Evolutionary conservation across 2,113 vertebrate species (phyloP).

Genomic region (Pionites leucogaster): DNA sequence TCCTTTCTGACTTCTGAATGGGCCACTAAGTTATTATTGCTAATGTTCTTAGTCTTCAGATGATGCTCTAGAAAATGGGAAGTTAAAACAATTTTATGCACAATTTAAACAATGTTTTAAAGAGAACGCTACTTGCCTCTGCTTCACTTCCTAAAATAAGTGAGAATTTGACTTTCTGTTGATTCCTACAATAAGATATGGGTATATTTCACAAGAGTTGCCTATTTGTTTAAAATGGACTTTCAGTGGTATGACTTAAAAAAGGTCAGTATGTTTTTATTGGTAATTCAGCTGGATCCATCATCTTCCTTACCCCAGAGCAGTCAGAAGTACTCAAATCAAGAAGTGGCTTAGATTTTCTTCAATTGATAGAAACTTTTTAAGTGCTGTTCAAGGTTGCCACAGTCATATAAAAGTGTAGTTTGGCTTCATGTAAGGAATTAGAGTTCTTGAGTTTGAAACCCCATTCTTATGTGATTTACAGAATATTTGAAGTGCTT

Average conservation of each 20-base stretch:
- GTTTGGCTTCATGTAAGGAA: background rate
- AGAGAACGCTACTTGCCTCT: background rate
- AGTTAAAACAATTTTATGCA: background rate
- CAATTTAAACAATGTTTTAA: background rate
- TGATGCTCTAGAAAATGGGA: background rate
- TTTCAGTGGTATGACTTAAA: background rate
- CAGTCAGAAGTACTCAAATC: background rate
- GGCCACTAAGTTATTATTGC: background rate
- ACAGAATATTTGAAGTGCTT: background rate
- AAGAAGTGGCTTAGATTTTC: background rate
- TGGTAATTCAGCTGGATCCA: background rate
- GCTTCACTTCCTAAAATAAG: background rate
- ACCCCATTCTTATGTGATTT: accelerated
- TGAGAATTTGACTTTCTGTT: background rate
- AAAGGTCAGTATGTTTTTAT: background rate
- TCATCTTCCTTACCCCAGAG: background rate
- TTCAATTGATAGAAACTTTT: background rate
- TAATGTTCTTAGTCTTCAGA: background rate
- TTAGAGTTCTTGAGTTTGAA: background rate
- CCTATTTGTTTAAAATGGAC: background rate
- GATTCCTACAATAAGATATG: background rate
- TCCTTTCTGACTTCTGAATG: background rate
- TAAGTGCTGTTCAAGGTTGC: background rate
- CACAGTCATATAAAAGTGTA: background rate
- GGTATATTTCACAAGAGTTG: background rate